Evolutionary conservation across 2,797 vertebrate genomes (phyloP).

Genomic region (Syncerus caffer): DNA sequence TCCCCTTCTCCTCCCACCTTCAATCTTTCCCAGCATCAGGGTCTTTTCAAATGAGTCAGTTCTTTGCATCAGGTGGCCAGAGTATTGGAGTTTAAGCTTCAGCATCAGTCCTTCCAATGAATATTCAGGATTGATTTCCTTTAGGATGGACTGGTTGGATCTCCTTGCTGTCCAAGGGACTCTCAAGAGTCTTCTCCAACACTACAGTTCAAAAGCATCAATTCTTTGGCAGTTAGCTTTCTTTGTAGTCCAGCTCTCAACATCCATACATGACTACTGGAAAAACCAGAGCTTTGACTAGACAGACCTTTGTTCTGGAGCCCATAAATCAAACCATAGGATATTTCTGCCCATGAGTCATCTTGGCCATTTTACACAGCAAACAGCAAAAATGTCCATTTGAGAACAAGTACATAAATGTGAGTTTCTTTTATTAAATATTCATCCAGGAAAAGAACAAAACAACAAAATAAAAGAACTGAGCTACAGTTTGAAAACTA

Average conservation of each 20-base stretch:
- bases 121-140: not conserved
- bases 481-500: not conserved
- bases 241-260: not conserved
- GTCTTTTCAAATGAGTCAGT: not conserved
- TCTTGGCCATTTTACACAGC: not conserved
- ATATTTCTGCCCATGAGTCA: not conserved
- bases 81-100: not conserved
- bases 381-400: not conserved
- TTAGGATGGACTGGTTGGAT: not conserved
- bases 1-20: not conserved
- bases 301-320: conserved; percentile 75
- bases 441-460: conserved; percentile 8
- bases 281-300: not conserved
- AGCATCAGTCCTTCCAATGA: not conserved
- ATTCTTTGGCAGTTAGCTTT: not conserved
- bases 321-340: conserved; percentile 86
- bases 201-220: not conserved
- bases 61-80: not conserved
- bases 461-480: not conserved
- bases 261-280: not conserved
- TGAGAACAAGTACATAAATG: not conserved
- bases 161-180: not conserved
- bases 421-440: conserved; percentile 6
- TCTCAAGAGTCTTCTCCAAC: not conserved
- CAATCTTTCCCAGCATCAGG: not conserved